Evolutionary conservation across 2,113 vertebrate genomes (phyloP), one percentile per base, ranked within the genome.

Genomic region (Cavia porcellus): DNA sequence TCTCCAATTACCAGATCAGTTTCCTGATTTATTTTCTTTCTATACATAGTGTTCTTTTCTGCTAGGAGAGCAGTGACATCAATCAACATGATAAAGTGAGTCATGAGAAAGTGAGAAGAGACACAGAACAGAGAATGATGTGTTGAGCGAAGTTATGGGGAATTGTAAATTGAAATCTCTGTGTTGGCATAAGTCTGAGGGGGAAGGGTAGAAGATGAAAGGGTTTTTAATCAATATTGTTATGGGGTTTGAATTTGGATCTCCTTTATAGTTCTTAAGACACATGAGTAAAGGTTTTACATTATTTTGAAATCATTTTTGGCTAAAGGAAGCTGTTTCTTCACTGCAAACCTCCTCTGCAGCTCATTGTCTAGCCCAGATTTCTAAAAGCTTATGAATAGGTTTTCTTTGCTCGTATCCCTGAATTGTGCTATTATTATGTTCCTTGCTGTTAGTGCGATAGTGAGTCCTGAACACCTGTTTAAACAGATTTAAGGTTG

Each of bases 401-500:
- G 68, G n/a, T 42, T 64, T 94, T 77, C 66, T 79, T 87, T 86
- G 32, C 57, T 72, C 5, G 4, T 17, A n/a, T 32, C 59, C 55
- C 85, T 70, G 70, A 38, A 72, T 20, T 92, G 80, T 95, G 66
- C 74, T 83, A 28, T 50, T 50, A 89, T 95, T 80, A 17, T 77
- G 92, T 74, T 81, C 32, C 87, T 88, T 92, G 59, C 38, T 83
- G 25, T 85, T 86, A 50, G 25, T 35, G 86, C 64, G 61, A 70
- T 35, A 25, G 55, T 47, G 0, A 79, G 62, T 74, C n/a, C 83
- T 52, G 1, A 68, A 84, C 83, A 96, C 94, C 92, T 72, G 89
- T 83, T 57, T 55, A 32, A 96, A 96, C 94, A 97, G 62, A 94
- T 93, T 97, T 55, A 68, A 92, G 55, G 45, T 28, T 30, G 24